Percentiles rank a stretch among this genome's conserved stretches.
These are phyloP conservation scores for Falco columbarius DNA, from an alignment of 2,797 vertebrate species.

Conservation along the genomic window DNA sequence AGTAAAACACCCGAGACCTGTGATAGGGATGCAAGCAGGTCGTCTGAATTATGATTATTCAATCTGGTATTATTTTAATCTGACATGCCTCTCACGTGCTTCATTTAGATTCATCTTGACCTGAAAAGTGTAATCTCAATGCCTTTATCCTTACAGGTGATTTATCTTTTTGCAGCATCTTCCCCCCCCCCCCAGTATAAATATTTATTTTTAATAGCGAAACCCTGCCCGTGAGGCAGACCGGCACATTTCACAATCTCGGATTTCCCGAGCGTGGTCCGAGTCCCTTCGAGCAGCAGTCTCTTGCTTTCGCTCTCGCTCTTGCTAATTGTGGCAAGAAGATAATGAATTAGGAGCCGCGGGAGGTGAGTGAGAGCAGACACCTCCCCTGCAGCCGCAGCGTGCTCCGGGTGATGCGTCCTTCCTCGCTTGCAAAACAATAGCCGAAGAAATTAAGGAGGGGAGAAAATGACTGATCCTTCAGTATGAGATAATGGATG, in stretches of 20 bases:
- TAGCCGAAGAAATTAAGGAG: constrained; percentile 38
- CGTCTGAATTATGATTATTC: constrained; percentile 71
- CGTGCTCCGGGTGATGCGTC: background rate
- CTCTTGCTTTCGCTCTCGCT: background rate
- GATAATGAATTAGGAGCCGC: background rate
- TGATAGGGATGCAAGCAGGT: constrained; percentile 66
- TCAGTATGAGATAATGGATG: constrained; percentile 72
- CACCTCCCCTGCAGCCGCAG: background rate
- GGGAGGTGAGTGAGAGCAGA: background rate
- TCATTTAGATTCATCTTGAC: constrained; percentile 74
- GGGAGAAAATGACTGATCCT: constrained; percentile 59
- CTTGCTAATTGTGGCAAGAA: background rate
- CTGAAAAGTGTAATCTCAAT: constrained; percentile 62
- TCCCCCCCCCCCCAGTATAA: accelerated
- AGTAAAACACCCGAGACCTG: constrained; percentile 67
- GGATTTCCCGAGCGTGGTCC: background rate
- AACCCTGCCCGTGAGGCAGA: background rate
- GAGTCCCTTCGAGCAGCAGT: background rate
- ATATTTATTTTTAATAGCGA: background rate
- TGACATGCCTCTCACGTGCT: constrained; percentile 64
- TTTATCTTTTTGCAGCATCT: background rate
- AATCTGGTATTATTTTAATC: constrained; percentile 73
- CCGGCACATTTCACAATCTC: background rate
- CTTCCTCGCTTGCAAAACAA: background rate
- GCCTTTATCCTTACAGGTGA: constrained; percentile 27